Evolutionary conservation across 1,140 invertebrate genomes (phyloP).

Genomic region (Aphelinus certus): DNA sequence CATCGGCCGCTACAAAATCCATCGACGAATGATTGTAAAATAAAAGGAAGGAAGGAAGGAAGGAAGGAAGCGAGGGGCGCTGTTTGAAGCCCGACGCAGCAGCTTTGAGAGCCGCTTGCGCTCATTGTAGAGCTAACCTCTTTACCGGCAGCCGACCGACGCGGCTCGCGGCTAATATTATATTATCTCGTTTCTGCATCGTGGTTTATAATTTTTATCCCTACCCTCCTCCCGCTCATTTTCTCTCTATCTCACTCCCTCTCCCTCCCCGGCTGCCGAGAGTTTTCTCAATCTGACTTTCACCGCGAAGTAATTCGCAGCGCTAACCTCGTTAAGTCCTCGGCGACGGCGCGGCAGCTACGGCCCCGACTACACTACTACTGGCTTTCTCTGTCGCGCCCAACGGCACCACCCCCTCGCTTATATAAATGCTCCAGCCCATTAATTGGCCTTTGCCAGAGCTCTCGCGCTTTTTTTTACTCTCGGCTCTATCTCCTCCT

Average conservation of each 20-base stretch:
- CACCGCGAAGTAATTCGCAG: conserved; percentile 56
- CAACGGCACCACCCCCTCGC: background rate
- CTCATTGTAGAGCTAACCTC: conserved; percentile 57
- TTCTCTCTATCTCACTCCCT: conserved; percentile 22
- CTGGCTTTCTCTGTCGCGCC: conserved; percentile 36
- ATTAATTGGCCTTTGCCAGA: conserved; percentile 43
- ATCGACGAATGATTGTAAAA: conserved; percentile 6
- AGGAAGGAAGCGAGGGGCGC: background rate
- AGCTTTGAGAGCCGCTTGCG: background rate
- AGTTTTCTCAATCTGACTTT: conserved; percentile 63
- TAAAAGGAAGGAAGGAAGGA: background rate
- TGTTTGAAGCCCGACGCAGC: no score
- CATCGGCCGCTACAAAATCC: background rate
- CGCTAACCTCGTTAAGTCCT: conserved; percentile 58
- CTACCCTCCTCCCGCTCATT: conserved; percentile 23
- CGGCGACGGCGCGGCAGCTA: conserved; percentile 15
- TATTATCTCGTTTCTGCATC: conserved; percentile 64
- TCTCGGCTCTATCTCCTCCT: conserved; percentile 17
- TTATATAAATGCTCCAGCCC: conserved; percentile 42
- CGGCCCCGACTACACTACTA: background rate
- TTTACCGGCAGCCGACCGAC: conserved; percentile 53
- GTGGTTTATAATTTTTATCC: conserved; percentile 59
- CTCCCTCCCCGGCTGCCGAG: conserved; percentile 22
- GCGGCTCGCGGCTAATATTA: conserved; percentile 57
- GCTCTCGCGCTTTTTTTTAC: background rate